Conservation (phyloP, 1,140 invertebrate genomes). For the Muscidifurax raptorellus region DNA sequence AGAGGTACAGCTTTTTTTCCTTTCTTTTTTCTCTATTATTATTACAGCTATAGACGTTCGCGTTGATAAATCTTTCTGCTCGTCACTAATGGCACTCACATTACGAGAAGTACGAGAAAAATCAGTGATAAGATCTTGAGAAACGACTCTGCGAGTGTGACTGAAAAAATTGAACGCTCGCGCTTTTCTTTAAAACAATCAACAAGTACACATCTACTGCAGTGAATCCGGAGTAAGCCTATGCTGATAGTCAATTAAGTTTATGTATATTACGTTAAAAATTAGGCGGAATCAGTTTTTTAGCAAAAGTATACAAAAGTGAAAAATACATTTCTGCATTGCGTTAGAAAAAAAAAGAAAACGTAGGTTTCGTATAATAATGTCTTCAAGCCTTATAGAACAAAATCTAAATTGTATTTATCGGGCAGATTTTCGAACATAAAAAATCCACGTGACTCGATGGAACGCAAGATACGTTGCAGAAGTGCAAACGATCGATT, state of each 20-base stretch:
- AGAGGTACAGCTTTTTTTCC: constrained; percentile 59
- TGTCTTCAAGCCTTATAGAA: constrained; percentile 4
- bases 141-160: constrained; percentile 23
- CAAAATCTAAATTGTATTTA: background rate
- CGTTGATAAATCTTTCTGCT: constrained; percentile 39
- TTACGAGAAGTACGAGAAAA: constrained; percentile 40
- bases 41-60: constrained; percentile 37
- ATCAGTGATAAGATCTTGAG: constrained; percentile 26
- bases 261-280: constrained; percentile 3
- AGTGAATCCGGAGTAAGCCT: constrained; percentile 16
- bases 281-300: constrained; percentile 20
- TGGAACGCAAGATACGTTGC: background rate
- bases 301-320: constrained; percentile 46
- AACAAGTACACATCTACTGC: constrained; percentile 31
- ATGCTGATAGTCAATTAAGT: constrained; percentile 16
- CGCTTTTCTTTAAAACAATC: constrained; percentile 21
- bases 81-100: constrained; percentile 53
- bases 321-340: constrained; percentile 34
- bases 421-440: constrained; percentile 13
- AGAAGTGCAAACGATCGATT: background rate
- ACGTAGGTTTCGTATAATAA: background rate
- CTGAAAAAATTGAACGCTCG: constrained; percentile 18
- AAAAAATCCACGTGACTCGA: constrained; percentile 37
- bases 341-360: constrained; percentile 18
- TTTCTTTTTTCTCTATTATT: constrained; percentile 51